Conservation (phyloP, 2,113 vertebrate genomes). For the Romanogobio albipinnatus region DNA sequence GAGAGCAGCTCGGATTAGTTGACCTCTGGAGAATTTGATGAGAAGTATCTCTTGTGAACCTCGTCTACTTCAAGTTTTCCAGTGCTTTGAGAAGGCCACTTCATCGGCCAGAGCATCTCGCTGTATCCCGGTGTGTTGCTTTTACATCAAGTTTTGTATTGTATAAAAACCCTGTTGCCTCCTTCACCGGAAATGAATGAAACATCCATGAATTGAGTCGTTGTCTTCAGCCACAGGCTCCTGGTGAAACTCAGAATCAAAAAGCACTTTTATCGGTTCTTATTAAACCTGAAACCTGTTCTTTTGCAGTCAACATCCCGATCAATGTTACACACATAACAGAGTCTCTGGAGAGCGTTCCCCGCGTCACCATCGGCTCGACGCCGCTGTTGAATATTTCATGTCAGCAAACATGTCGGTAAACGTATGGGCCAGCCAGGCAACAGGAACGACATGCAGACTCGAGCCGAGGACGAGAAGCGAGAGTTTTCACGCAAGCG, state of each 20-base stretch:
- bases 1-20: neutral
- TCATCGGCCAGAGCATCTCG: neutral
- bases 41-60: neutral
- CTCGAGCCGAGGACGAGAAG: conserved; percentile 13
- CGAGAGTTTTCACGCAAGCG: neutral
- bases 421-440: neutral
- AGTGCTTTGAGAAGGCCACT: no score
- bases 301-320: neutral
- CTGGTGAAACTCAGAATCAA: neutral
- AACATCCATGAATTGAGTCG: neutral
- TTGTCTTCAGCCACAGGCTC: neutral
- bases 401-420: conserved; percentile 41
- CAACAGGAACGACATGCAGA: neutral
- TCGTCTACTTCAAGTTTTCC: neutral
- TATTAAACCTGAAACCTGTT: conserved; percentile 25
- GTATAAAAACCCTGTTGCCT: neutral
- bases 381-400: conserved; percentile 40
- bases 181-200: neutral
- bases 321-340: conserved; percentile 35
- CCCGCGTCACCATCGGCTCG: neutral
- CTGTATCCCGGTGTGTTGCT: neutral
- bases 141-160: neutral
- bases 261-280: neutral
- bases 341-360: conserved; percentile 8
- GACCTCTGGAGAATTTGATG: neutral